A percentile compares a stretch with the other conserved stretches of the same genome.
Evolutionary conservation across 1,140 invertebrate species (phyloP).

Genomic region (Thaumatotibia leucotreta): DNA sequence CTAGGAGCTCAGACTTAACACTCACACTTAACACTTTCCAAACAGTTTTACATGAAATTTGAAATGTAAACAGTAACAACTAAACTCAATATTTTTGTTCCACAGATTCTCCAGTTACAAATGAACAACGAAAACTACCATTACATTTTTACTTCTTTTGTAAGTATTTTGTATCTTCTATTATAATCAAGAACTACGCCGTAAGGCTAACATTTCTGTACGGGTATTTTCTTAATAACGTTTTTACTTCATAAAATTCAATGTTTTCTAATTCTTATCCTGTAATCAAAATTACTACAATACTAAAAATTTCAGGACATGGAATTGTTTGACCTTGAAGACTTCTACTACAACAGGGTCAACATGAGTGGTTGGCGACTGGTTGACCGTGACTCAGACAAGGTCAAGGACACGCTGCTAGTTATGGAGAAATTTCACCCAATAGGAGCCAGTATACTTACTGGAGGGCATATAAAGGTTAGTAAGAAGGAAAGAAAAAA

Average conservation of each 20-base stretch:
- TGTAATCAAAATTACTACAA: too few relatives aligned
- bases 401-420: constrained; percentile 85
- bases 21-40: too few relatives aligned
- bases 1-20: too few relatives aligned
- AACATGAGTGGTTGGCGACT: constrained; percentile 95
- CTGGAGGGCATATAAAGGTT: constrained; percentile 63
- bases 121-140: constrained; percentile 97
- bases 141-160: constrained; percentile 95
- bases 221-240: too few relatives aligned
- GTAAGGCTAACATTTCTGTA: too few relatives aligned
- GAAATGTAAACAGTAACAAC: too few relatives aligned
- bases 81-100: constrained; percentile 44
- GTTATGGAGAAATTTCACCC: constrained; percentile 94
- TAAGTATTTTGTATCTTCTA: constrained; percentile 79
- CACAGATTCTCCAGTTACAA: constrained; percentile 92
- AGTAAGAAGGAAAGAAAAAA: too few relatives aligned
- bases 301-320: constrained; percentile 84
- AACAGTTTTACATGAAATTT: too few relatives aligned
- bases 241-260: too few relatives aligned
- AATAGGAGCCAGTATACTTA: constrained; percentile 86
- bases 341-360: constrained; percentile 95
- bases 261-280: too few relatives aligned
- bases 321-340: constrained; percentile 93
- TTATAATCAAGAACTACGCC: too few relatives aligned
- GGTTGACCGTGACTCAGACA: constrained; percentile 87